Base-by-base conservation (phyloP, 2,797 vertebrate species). In the Serranus cabrilla region DNA sequence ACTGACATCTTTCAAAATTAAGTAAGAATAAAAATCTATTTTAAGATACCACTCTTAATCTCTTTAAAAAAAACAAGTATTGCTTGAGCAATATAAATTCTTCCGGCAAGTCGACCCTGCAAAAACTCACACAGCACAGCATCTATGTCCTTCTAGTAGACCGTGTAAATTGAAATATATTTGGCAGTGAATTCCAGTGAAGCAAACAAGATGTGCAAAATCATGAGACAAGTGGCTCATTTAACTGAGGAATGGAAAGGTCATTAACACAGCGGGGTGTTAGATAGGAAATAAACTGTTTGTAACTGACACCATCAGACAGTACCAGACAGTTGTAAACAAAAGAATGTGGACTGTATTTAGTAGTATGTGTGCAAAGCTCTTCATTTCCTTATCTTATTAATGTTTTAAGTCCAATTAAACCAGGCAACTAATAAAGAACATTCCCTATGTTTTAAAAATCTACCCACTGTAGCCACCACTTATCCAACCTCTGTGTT, bases 291-390 rank as follows among this genome's bases (percentile, higher is more conserved):
- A 93, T 93, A 89, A 90, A 92, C 69, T 86, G 89, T 89, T 76
- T 85, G 92, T 89, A 94, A 92, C 75, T 55, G 88, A 94, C 75
- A 93, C 91, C 91, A 59, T 79, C 68, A 90, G 85, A 89, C 84
- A 68, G 78, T 49, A 90, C 80, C 78, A 90, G 90, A 91, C 85
- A 85, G 86, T 91, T 91, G 88, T 89, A 93, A 91, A 88, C 52
- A 70, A 82, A 86, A 85, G 80, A 91, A 89, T 86, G 81, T 85
- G 51, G 52, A 76, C 81, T 74, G 64, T 61, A 87, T 80, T 84
- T 84, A 85, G 74, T 74, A 74, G 72, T 83, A 23, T 59, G 59
- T 78, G 70, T 76, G 61, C 67, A 86, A 82, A 83, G 72, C 70
- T 84, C 50, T 56, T 37, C 1, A 62, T 78, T 80, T 71, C 12